A percentile compares a stretch with the other conserved stretches of the same genome.
phyloP scores from a whole-genome alignment of 1,140 invertebrate species.

The Calephelis nemesis region DNA sequence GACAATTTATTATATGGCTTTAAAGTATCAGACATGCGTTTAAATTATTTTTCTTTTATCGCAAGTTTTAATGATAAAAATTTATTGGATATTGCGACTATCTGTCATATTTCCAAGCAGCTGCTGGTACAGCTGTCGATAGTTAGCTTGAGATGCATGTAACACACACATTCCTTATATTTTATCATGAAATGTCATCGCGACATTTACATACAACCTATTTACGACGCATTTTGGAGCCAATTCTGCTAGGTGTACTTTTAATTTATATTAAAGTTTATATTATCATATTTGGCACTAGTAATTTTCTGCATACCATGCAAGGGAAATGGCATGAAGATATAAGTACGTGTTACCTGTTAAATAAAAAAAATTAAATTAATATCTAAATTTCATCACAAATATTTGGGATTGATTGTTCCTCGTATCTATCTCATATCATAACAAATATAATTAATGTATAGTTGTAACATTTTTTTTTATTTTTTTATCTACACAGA shows the following conservation, averaged over 20 bases:
- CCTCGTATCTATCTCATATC: too few species aligned
- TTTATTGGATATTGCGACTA: conserved; percentile 16
- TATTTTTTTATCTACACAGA: too few species aligned
- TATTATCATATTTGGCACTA: too few species aligned
- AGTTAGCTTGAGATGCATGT: conserved; percentile 14
- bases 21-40: not conserved
- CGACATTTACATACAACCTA: conserved; percentile 4
- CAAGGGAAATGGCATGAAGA: too few species aligned
- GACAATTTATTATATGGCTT: not conserved
- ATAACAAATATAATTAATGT: too few species aligned
- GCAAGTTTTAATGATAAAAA: not conserved
- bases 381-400: too few species aligned
- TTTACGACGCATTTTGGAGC: conserved; percentile 4
- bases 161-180: conserved; percentile 1
- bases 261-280: too few species aligned
- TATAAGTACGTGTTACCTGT: too few species aligned
- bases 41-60: not conserved
- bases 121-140: conserved; percentile 19
- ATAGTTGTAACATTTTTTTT: too few species aligned
- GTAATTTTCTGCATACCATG: too few species aligned
- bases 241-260: not conserved
- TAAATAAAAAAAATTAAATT: too few species aligned
- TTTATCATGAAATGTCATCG: conserved; percentile 7
- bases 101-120: conserved; percentile 14
- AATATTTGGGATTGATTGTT: too few species aligned